Percentiles rank a stretch among this genome's conserved stretches.
Conservation (phyloP, 2,113 vertebrate genomes). For the Misgurnus anguillicaudatus region DNA sequence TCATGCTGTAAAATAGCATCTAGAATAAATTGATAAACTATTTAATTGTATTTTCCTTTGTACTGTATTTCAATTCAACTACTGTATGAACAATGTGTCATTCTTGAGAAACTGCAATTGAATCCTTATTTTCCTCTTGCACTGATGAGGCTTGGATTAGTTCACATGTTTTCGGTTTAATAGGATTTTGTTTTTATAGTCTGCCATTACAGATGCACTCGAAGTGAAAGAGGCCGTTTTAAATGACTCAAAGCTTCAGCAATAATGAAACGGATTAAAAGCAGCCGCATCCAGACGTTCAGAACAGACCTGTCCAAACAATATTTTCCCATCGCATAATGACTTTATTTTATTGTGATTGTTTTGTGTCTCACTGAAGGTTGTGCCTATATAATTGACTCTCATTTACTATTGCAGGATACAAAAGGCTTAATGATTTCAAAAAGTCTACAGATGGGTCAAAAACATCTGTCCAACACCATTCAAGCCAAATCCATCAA, state of each 20-base stretch:
- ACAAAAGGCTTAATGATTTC: slow-evolving; percentile 55
- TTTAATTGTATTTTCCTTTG: not conserved
- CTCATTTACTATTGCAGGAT: slow-evolving; percentile 68
- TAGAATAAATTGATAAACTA: not conserved
- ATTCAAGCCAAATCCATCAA: slow-evolving; percentile 78
- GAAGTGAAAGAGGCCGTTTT: slow-evolving; percentile 10
- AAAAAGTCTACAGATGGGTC: slow-evolving; percentile 44
- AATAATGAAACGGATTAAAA: slow-evolving; percentile 28
- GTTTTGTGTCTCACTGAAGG: not conserved
- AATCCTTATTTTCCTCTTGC: slow-evolving; percentile 14
- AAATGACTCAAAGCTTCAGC: slow-evolving; percentile 28
- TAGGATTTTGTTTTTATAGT: slow-evolving; percentile 33
- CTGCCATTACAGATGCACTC: slow-evolving; percentile 15
- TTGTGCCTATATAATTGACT: slow-evolving; percentile 55
- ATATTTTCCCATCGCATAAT: slow-evolving; percentile 9
- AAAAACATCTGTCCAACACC: slow-evolving; percentile 64
- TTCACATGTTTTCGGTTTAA: slow-evolving; percentile 33
- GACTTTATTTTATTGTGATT: slow-evolving; percentile 21
- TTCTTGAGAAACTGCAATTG: slow-evolving; percentile 12
- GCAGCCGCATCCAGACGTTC: not conserved
- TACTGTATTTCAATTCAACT: not conserved
- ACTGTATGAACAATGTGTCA: not conserved
- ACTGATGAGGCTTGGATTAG: slow-evolving; percentile 30
- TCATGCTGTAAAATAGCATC: not conserved
- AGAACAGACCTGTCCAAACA: slow-evolving; percentile 38